phyloP scores from a whole-genome alignment of 2,888 invertebrate species.

The Melanargia galathea region DNA sequence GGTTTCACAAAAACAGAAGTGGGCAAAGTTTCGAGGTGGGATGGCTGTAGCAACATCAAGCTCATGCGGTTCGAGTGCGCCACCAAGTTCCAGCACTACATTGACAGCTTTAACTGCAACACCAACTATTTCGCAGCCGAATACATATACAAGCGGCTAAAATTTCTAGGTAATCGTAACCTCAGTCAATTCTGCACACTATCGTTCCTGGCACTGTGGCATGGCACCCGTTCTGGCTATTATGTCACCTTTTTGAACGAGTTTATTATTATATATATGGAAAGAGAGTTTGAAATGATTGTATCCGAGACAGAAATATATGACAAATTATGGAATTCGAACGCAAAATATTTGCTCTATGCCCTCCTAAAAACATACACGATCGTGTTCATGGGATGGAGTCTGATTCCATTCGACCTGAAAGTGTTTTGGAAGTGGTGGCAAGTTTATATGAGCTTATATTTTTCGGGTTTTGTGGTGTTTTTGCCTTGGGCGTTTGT shows the following conservation, averaged over 20 bases:
- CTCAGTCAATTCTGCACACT: constrained; percentile 92
- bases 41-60: constrained; percentile 95
- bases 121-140: constrained; percentile 97
- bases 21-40: constrained; percentile 83
- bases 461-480: constrained; percentile 86
- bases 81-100: constrained; percentile 92
- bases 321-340: constrained; percentile 66
- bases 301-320: constrained; percentile 77
- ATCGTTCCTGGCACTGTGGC: constrained; percentile 96
- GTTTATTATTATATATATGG: constrained; percentile 92
- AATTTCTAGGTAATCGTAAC: constrained; percentile 92
- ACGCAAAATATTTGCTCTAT: constrained; percentile 75
- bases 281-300: constrained; percentile 87
- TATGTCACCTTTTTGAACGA: constrained; percentile 96
- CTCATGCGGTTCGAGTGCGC: constrained; percentile 91
- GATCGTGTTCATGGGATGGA: constrained; percentile 92
- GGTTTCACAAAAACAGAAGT: constrained; percentile 83
- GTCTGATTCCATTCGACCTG: constrained; percentile 87
- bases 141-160: constrained; percentile 96
- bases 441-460: constrained; percentile 83
- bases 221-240: constrained; percentile 97
- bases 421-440: constrained; percentile 87
- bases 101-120: constrained; percentile 96
- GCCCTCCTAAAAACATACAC: constrained; percentile 87
- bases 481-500: constrained; percentile 85